Evolutionary conservation across 1,140 invertebrate genomes (phyloP), one percentile per base, ranked within the genome.

Genomic region (Euschistus heros): DNA sequence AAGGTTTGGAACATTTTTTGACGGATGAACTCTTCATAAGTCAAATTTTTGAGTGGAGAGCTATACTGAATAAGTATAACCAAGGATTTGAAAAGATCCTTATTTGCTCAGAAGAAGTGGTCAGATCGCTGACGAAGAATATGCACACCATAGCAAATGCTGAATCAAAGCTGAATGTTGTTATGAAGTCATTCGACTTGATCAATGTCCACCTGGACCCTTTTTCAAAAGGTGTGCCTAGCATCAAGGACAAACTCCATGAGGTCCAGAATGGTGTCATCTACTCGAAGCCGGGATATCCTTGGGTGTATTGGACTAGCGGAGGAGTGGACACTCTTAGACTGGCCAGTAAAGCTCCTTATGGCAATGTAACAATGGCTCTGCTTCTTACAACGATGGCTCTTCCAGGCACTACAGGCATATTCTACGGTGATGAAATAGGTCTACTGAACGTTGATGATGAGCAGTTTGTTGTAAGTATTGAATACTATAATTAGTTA

Each of bases 371-470:
- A 18, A 84, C 82, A 37, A 63, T 78, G 15, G 84, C 84, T 3
- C 78, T 83, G 2, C 80, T 81, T 14, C 75, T 89, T 50, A 75
- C 92, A 64, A 80, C 85, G 65, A 79, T 90, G 71, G 84, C 85
- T 76, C 73, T 92, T 24, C 89, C 90, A 1, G 90, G 90, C 6
- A 88, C 87, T 13, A 81, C 87, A 0, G 88, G 80, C 68, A 82
- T 92, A 69, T 88, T 91, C 73, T 91, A 91, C 73, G 88, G 88
- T 7, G 88, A 92, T 74, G 89, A 91, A 79, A 81, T 90, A 67
- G 81, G 80, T 18, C 74, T 82, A 44, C n/a, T 18, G n/a, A 30
- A 61, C 6, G 42, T 61, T 13, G 33, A 17, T 20, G 59, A 61
- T n/a, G 30, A n/a, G 14, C 59, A 61, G 14, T 37, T 37, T 42